These are phyloP conservation scores for Drosophila hamatofila DNA, from an alignment of 2,888 invertebrate species.

Conservation along the genomic window DNA sequence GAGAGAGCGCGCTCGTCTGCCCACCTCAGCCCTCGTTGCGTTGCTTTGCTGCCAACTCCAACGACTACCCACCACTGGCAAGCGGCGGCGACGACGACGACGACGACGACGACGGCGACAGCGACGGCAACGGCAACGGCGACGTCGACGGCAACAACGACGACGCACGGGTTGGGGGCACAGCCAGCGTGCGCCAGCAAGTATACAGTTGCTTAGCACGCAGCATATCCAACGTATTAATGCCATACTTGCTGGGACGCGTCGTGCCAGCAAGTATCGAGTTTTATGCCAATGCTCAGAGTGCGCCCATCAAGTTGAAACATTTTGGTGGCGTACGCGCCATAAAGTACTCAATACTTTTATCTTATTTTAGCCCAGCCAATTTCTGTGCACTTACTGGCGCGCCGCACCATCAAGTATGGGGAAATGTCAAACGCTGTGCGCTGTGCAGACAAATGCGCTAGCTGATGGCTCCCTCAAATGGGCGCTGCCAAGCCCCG, in stretches of 20 bases:
- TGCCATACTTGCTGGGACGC: conserved; percentile 71
- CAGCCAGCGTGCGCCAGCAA: conserved; percentile 71
- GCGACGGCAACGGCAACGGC: conserved; percentile 46
- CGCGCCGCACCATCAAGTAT: conserved; percentile 83
- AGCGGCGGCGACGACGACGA: conserved; percentile 46
- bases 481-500: conserved; percentile 81
- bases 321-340: conserved; percentile 83
- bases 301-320: conserved; percentile 48
- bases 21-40: conserved; percentile 20
- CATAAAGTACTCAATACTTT: conserved; percentile 81
- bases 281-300: conserved; percentile 44
- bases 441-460: conserved; percentile 68
- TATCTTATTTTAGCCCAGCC: conserved; percentile 58
- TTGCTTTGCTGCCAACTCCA: conserved; percentile 47
- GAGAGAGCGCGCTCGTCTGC: conserved; percentile 10
- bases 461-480: conserved; percentile 83
- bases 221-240: conserved; percentile 47
- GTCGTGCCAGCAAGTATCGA: conserved; percentile 65
- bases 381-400: conserved; percentile 72
- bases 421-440: conserved; percentile 84
- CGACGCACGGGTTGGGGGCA: conserved; percentile 67
- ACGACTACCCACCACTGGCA: conserved; percentile 67
- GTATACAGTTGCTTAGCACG: conserved; percentile 51
- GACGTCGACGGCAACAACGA: conserved; percentile 51
- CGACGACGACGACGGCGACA: conserved; percentile 40